Base-by-base conservation (phyloP, 1,140 invertebrate genomes). In the Aphaenogaster floridana region DNA sequence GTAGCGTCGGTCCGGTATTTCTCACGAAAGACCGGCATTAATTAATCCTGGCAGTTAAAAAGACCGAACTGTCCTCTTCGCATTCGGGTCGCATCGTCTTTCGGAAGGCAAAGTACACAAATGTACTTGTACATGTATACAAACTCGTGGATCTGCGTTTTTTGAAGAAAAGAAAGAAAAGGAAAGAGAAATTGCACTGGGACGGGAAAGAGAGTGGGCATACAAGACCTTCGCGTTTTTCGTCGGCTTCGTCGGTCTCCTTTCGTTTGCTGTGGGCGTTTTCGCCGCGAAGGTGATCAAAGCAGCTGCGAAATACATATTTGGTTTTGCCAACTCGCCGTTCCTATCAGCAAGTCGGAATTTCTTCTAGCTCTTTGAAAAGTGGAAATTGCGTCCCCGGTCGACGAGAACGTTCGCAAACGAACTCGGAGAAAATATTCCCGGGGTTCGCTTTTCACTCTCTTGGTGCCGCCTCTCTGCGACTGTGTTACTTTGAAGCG, bases 371-470 rank as follows among this genome's bases (percentile, higher is more conserved):
- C 66, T 86, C 89, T 90, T 90, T 90, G 90, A 92, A 92, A 92
- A 91, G 88, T 91, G 76, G 89, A 91, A 93, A 93, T 93, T 93
- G 90, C 90, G 84, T 87, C 84, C 39, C 79, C 63, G 78, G 63
- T 48, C 69, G 81, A 74, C 86, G 77, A 64, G 84, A 87, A 68
- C 87, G 85, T 57, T 39, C 36, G 50, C 64, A 88, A 89, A 86
- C 87, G 89, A 90, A 90, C 88, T 59, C 68, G 64, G 71, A 57
- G 80, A 74, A 89, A 91, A 92, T 85, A 91, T 91, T 89, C 79
- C 86, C 79, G 69, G 64, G 74, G 59, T 77, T 86, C 74, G 59
- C 63, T 80, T 66, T 85, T 88, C 54, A 59, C 77, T 81, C 77
- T 81, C 71, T 72, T 87, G 78, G 48, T 61, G 21, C 69, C 36